Base-by-base conservation (phyloP, 1,140 invertebrate genomes). In the Hydropsyche tenuis region DNA sequence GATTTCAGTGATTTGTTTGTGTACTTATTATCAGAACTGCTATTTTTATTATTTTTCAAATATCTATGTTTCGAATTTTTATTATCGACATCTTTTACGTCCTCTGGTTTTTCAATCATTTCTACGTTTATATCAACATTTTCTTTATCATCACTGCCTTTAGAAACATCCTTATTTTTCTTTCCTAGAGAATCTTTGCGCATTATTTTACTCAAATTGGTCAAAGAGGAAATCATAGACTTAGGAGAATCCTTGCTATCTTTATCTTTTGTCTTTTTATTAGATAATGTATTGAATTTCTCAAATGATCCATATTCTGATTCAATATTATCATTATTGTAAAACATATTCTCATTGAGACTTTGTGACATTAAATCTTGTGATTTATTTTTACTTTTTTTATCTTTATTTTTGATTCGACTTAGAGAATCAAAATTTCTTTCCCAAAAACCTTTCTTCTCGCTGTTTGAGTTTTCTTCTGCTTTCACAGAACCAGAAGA, bases 321-420 rank as follows among this genome's bases (percentile, higher is more conserved):
- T 80, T 86, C 85, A 30, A 85, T 85, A 65, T 82, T 84, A 6
- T 85, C 82, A 65, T 81, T 84, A 72, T 83, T 86, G 62, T 84
- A 87, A 76, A 88, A 87, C 77, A 88, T 84, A 77, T 88, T 88
- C 75, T 88, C 87, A 76, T 88, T 88, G 5, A 89, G 81, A 79
- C 87, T 89, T 70, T 87, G 87, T 1, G 87, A 88, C 87, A 89
- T 89, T 0, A 87, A 78, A 75, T 88, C 86, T 20, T 84, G 78
- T 75, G 83, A 83, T 69, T 82, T 82, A 0, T 78, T 77, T 76
- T 84, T 84, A 30, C 73, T 78, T 69, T 83, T 83, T 68, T 85
- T 85, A 51, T 81, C 82, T 69, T 85, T 84, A 1, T 82, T 80
- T 80, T 85, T 86, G 20, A 78, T 56, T 70, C 78, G 45, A 62